These are phyloP conservation scores for Tetranychus urticae DNA, from an alignment of 1,140 invertebrate genomes.

Conservation along the genomic window DNA sequence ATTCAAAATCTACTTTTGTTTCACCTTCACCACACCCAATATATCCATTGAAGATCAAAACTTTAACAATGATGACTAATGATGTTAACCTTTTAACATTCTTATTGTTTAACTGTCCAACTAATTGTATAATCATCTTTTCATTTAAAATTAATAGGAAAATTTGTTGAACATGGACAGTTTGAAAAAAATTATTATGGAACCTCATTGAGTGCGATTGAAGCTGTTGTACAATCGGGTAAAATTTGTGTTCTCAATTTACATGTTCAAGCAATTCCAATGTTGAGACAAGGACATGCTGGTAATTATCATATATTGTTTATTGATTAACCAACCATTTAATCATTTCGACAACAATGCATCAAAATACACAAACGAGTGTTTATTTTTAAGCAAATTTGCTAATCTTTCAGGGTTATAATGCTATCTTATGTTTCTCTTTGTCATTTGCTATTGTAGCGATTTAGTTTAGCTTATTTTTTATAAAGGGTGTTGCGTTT, in stretches of 20 bases:
- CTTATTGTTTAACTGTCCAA: too few relatives aligned
- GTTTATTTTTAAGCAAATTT: too few relatives aligned
- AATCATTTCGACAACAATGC: not conserved
- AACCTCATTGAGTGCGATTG: conserved; percentile 26
- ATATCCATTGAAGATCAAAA: too few relatives aligned
- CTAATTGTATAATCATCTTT: not conserved
- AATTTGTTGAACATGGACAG: conserved; percentile 31
- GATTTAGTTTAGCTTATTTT: too few relatives aligned
- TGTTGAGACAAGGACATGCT: conserved; percentile 9
- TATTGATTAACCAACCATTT: not conserved
- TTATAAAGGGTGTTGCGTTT: too few relatives aligned
- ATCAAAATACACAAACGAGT: too few relatives aligned
- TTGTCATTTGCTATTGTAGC: too few relatives aligned
- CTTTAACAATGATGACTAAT: too few relatives aligned
- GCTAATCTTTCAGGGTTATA: too few relatives aligned
- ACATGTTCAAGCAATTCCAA: conserved; percentile 33
- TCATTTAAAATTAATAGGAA: conserved; percentile 11
- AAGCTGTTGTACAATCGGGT: conserved; percentile 25
- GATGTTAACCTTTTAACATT: too few relatives aligned
- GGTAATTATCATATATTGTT: not conserved
- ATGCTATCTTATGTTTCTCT: too few relatives aligned
- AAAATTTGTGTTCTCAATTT: conserved; percentile 83
- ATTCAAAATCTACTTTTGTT: conserved; percentile 22
- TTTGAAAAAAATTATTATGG: conserved; percentile 31
- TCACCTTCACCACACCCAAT: too few relatives aligned